These are phyloP conservation scores for Leptinotarsa texana DNA, from an alignment of 1,140 invertebrate genomes.

Conservation along the genomic window DNA sequence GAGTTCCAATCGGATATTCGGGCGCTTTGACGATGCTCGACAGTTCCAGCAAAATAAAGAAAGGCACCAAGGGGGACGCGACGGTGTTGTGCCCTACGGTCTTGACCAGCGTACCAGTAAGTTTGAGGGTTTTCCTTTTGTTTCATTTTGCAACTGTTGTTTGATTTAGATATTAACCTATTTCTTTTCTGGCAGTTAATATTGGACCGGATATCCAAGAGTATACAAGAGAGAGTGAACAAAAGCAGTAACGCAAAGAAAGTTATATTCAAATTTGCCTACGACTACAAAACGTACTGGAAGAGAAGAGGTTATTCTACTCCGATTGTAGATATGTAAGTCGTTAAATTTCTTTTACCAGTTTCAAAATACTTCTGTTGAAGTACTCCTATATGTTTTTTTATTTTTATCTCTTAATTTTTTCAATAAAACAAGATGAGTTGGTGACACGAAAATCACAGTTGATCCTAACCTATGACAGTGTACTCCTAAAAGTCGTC, in stretches of 20 bases:
- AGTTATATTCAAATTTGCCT: conserved; percentile 88
- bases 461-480: no score
- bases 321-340: conserved; percentile 74
- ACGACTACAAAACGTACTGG: conserved; percentile 89
- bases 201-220: conserved; percentile 93
- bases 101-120: conserved; percentile 92
- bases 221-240: conserved; percentile 88
- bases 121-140: conserved; percentile 42
- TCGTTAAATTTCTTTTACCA: neutral
- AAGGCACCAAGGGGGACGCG: conserved; percentile 89
- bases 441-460: no score
- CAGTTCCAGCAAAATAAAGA: conserved; percentile 93
- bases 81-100: conserved; percentile 89
- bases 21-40: conserved; percentile 94
- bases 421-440: no score
- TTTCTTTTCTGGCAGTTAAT: conserved; percentile 71
- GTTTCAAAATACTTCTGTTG: no score
- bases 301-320: conserved; percentile 81
- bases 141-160: neutral
- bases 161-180: neutral
- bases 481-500: no score
- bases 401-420: no score
- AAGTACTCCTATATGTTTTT: no score
- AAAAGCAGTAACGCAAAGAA: conserved; percentile 74
- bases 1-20: conserved; percentile 95